A percentile compares a stretch with the other conserved stretches of the same genome.
Evolutionary conservation across 2,113 vertebrate genomes (phyloP).

Genomic region (Anas platyrhynchos): DNA sequence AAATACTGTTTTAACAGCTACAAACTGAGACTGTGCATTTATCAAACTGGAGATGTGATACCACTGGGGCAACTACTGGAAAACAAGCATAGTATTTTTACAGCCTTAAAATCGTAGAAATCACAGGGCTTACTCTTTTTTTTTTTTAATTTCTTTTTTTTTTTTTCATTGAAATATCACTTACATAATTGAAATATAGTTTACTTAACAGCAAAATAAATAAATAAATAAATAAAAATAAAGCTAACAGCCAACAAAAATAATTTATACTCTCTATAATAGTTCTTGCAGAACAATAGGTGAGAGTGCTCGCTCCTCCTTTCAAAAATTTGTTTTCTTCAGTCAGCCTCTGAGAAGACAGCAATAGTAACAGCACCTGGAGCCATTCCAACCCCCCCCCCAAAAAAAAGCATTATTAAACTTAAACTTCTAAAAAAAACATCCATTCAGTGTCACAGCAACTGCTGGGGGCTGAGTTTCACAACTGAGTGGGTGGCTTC

Average conservation of each 20-base stretch:
- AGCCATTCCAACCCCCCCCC: neutral
- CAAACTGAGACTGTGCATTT: neutral
- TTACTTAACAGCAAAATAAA: neutral
- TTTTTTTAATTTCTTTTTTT: neutral
- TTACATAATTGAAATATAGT: neutral
- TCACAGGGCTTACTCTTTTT: neutral
- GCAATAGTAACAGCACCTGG: neutral
- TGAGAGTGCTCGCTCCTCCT: neutral
- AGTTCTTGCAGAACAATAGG: neutral
- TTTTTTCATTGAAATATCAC: neutral
- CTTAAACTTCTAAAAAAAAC: neutral
- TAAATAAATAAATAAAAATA: neutral
- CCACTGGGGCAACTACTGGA: neutral
- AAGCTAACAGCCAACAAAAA: neutral
- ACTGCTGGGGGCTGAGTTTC: neutral
- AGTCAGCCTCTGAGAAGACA: neutral
- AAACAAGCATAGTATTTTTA: neutral
- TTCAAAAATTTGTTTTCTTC: neutral
- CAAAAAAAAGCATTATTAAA: neutral
- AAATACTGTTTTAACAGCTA: neutral
- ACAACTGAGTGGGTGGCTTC: neutral
- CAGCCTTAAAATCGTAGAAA: neutral
- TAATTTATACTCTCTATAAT: neutral
- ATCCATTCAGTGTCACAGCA: neutral
- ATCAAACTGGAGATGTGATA: neutral